phyloP scores from a whole-genome alignment of 2,888 invertebrate genomes.

The Abrostola tripartita region DNA sequence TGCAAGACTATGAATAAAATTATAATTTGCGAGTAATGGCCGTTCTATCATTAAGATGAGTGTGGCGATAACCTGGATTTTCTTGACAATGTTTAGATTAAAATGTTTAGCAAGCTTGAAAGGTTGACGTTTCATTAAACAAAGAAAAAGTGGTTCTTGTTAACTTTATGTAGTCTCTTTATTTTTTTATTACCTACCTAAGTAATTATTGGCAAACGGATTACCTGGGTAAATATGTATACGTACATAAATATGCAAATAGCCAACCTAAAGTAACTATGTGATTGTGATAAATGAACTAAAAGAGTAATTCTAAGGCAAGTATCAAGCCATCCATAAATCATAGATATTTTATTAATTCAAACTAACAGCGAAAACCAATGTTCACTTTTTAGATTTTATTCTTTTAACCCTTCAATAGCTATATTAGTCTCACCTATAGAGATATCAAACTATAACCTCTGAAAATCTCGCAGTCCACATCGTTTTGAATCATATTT shows the following conservation, averaged over 20 bases:
- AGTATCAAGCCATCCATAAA: too few species aligned
- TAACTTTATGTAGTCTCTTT: background rate
- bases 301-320: too few species aligned
- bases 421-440: too few species aligned
- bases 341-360: too few species aligned
- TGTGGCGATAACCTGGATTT: slow-evolving; percentile 49
- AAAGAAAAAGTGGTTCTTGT: background rate
- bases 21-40: slow-evolving; percentile 51
- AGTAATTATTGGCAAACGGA: too few species aligned
- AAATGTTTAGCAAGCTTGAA: background rate
- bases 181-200: background rate
- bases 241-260: too few species aligned
- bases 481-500: slow-evolving; percentile 31
- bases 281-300: too few species aligned
- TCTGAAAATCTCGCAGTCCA: slow-evolving; percentile 18
- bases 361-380: too few species aligned
- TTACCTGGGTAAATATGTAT: too few species aligned
- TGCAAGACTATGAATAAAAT: slow-evolving; percentile 56
- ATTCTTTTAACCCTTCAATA: too few species aligned
- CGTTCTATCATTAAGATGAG: slow-evolving; percentile 43
- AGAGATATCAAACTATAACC: slow-evolving; percentile 3
- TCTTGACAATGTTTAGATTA: slow-evolving; percentile 23
- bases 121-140: background rate
- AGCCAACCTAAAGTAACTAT: too few species aligned
- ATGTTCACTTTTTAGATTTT: too few species aligned